Evolutionary conservation across 2,113 vertebrate species (phyloP).

Genomic region (Tichodroma muraria): DNA sequence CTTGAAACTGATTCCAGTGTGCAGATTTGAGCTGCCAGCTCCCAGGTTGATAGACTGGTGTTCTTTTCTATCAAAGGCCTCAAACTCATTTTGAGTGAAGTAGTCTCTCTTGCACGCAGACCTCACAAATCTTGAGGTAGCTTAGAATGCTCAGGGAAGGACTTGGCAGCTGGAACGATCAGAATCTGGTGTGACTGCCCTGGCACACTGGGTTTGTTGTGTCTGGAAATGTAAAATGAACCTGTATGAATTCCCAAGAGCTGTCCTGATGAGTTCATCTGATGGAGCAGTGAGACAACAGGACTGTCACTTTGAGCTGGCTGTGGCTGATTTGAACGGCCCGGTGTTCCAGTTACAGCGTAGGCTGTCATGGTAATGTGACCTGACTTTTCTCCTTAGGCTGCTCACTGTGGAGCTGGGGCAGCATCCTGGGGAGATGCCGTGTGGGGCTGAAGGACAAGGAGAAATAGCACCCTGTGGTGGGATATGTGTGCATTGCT

Average conservation of each 20-base stretch:
- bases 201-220: background rate
- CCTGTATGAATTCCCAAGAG: background rate
- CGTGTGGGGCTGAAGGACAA: background rate
- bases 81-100: background rate
- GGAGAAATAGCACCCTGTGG: rapidly evolving
- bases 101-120: background rate
- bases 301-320: background rate
- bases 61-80: background rate
- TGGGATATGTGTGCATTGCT: background rate
- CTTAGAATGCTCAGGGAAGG: background rate
- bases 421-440: background rate
- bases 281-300: background rate
- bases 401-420: background rate
- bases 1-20: background rate
- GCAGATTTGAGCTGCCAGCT: background rate
- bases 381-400: background rate
- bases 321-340: background rate
- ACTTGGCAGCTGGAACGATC: background rate
- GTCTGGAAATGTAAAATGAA: background rate
- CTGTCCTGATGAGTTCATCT: background rate
- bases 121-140: background rate
- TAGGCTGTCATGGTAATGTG: background rate
- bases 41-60: background rate
- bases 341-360: background rate
- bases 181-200: background rate